phyloP scores from a whole-genome alignment of 2,888 invertebrate species.

The Caenorhabditis afra region DNA sequence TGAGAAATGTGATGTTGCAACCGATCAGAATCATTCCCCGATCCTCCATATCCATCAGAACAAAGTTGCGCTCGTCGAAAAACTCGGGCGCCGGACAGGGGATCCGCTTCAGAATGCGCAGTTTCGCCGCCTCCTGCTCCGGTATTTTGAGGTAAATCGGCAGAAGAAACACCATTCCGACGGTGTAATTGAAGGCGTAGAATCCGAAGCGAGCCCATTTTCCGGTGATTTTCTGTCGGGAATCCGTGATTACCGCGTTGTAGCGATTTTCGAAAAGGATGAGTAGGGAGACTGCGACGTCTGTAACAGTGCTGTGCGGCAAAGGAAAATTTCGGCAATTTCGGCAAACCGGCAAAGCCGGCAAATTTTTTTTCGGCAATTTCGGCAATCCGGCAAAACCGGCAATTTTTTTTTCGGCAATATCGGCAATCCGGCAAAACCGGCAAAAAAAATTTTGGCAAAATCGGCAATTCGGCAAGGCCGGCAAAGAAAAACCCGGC shows the following conservation, averaged over 20 bases:
- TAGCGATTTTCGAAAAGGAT: constrained; percentile 9
- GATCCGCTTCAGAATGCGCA: background rate
- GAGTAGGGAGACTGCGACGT: background rate
- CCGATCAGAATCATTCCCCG: background rate
- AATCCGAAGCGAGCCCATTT: background rate
- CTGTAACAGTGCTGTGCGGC: no score
- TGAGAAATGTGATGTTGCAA: background rate
- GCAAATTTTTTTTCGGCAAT: no score
- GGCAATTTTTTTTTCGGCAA: no score
- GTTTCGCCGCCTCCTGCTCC: background rate
- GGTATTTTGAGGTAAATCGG: background rate
- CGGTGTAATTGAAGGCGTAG: background rate
- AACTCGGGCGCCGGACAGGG: constrained; percentile 8
- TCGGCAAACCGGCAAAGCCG: no score
- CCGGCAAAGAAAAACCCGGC: no score
- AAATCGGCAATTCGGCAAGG: no score
- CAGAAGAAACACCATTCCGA: background rate
- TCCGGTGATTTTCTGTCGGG: background rate
- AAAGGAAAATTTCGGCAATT: no score
- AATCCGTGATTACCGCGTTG: background rate
- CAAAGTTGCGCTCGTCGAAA: background rate
- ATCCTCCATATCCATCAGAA: constrained; percentile 4
- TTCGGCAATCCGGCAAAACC: no score
- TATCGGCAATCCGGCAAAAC: no score
- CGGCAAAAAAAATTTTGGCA: no score